Conservation (phyloP, 2,113 vertebrate genomes). For the Daphoenositta chrysoptera region DNA sequence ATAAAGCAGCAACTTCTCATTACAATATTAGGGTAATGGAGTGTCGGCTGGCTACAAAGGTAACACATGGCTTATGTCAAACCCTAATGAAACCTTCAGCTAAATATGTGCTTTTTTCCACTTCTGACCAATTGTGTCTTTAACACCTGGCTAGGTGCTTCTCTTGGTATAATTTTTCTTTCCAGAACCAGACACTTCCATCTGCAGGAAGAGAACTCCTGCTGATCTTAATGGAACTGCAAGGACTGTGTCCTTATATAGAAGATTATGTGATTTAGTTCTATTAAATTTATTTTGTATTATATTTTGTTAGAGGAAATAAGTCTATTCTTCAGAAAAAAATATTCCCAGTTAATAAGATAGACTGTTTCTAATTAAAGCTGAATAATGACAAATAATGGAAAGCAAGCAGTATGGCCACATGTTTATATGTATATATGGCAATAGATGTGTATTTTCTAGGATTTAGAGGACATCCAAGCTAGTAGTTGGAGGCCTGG, state of each 20-base stretch:
- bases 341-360: neutral
- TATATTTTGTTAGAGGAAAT: neutral
- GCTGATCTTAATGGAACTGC: neutral
- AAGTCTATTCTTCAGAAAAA: neutral
- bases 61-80: conserved; percentile 70
- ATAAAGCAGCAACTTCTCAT: conserved; percentile 94
- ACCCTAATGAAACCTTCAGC: conserved; percentile 47
- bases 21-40: conserved; percentile 94
- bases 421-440: neutral
- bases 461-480: conserved; percentile 30
- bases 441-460: conserved; percentile 18
- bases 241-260: conserved; percentile 1
- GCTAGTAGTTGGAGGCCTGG: neutral
- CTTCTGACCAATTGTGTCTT: neutral
- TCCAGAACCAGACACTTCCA: neutral
- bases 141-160: conserved; percentile 62
- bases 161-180: conserved; percentile 45
- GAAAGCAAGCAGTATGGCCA: conserved; percentile 20
- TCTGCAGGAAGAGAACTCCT: neutral
- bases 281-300: neutral
- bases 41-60: conserved; percentile 93
- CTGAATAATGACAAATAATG: conserved; percentile 33
- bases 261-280: neutral
- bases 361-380: conserved; percentile 48
- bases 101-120: conserved; percentile 24